Evolutionary conservation across 2,113 vertebrate genomes (phyloP), one percentile per base, ranked within the genome.

Genomic region (Oreamnos americanus): DNA sequence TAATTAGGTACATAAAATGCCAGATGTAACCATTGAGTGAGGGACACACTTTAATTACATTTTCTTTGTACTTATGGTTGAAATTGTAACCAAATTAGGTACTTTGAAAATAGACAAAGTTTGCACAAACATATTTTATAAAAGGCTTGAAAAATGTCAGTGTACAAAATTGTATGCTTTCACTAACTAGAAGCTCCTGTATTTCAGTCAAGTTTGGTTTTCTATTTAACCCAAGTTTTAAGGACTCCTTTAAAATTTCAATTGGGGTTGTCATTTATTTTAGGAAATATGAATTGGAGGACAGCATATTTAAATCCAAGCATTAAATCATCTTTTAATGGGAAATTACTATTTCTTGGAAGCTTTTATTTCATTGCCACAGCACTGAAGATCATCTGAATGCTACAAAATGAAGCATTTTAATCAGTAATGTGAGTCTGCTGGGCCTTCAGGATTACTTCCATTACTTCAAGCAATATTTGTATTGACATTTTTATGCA

Each of bases 41-140:
- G 58, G 39, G 76, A 33, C 74, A 88, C 67, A 97, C 92, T 95
- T 85, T 94, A 97, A 98, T 87, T 98, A 74, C 39, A 93, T 43
- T 74, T 97, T 98, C 57, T 91, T 33, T 51, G 36, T 92, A 78
- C 55, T 9, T 0, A 62, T 89, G 93, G 47, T 95, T 91, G 87
- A 96, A 76, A 96, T 11, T 96, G 39, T n/a, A 71, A 94, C 64
- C 26, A 98, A 98, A 98, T 98, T 95, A 98, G 93, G 97, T 90
- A 76, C 74, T 98, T 97, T 90, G 60, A 74, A 94, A 97, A 98
- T 83, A 47, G 64, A 28, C 95, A 81, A 21, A 96, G 85, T 84
- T 94, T 93, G 87, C n/a, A 83, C 45, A 95, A 87, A 49, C 36
- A 53, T 67, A 36, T 96, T 79, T 90, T 86, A 86, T 74, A 49